phyloP scores from a whole-genome alignment of 2,888 invertebrate species.

The Ochropleura plecta region DNA sequence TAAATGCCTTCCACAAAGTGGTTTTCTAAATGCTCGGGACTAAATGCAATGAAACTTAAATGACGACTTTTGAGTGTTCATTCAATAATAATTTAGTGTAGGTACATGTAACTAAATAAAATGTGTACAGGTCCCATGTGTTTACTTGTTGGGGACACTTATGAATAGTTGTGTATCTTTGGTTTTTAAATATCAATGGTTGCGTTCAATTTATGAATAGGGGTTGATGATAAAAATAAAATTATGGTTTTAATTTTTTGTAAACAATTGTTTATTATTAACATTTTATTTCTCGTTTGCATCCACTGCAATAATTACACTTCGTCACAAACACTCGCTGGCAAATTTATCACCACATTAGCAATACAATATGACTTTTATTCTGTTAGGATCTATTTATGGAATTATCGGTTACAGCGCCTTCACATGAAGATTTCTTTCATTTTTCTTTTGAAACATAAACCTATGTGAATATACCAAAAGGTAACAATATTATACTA shows the following conservation, averaged over 20 bases:
- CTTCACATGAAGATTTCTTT: slow-evolving; percentile 82
- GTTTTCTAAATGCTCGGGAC: too few species aligned
- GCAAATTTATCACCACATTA: slow-evolving; percentile 83
- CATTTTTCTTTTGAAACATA: slow-evolving; percentile 89
- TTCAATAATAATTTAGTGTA: too few species aligned
- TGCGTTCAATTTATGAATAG: background rate
- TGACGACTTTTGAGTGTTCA: too few species aligned
- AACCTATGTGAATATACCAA: slow-evolving; percentile 88
- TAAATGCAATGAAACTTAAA: too few species aligned
- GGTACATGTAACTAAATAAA: too few species aligned
- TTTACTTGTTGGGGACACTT: too few species aligned
- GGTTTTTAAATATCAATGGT: background rate
- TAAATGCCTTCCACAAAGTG: too few species aligned
- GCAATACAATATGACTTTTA: slow-evolving; percentile 88
- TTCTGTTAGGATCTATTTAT: slow-evolving; percentile 84
- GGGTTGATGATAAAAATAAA: slow-evolving; percentile 74
- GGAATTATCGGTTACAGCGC: slow-evolving; percentile 84
- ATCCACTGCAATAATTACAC: slow-evolving; percentile 86
- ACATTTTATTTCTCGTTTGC: slow-evolving; percentile 89
- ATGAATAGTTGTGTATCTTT: background rate
- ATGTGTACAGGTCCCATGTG: too few species aligned
- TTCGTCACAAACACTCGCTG: slow-evolving; percentile 85
- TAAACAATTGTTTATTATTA: slow-evolving; percentile 91
- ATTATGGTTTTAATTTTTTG: slow-evolving; percentile 86
- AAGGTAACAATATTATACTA: slow-evolving; percentile 74